These are phyloP conservation scores for Sander vitreus DNA, from an alignment of 2,113 vertebrate species.

Conservation along the genomic window DNA sequence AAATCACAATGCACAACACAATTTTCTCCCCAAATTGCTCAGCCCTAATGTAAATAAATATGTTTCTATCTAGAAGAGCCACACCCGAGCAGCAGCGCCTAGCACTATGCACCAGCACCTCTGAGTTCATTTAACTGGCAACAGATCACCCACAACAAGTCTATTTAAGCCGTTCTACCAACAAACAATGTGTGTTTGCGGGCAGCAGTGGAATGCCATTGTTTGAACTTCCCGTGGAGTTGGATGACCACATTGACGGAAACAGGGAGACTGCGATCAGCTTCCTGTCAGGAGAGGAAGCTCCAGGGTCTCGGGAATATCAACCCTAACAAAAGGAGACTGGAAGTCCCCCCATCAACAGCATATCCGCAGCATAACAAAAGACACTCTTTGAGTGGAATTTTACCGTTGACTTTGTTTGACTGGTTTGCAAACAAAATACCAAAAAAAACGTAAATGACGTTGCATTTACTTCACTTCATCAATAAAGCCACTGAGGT, in stretches of 20 bases:
- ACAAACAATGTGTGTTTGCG: conserved; percentile 72
- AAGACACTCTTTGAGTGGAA: conserved; percentile 9
- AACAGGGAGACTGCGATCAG: conserved; percentile 55
- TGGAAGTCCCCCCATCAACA: conserved; percentile 31
- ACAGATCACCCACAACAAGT: conserved; percentile 40
- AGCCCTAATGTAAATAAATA: no score
- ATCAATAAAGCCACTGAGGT: not conserved
- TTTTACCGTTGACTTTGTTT: not conserved
- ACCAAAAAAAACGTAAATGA: not conserved
- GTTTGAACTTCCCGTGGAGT: conserved; percentile 67
- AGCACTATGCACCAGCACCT: not conserved
- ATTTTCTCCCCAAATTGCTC: no score
- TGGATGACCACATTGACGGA: conserved; percentile 70
- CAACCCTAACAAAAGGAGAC: conserved; percentile 65
- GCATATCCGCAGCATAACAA: conserved; percentile 60
- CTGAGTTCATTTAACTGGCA: conserved; percentile 9
- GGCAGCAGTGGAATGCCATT: conserved; percentile 74
- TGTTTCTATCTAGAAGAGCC: not conserved
- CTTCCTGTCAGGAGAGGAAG: conserved; percentile 78
- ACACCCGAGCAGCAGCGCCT: conserved; percentile 4
- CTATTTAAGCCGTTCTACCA: conserved; percentile 17
- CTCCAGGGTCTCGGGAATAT: conserved; percentile 51
- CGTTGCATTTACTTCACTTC: not conserved
- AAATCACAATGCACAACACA: no score
- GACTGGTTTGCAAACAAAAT: no score